These are phyloP conservation scores for Nothobranchius kuhntae DNA, from an alignment of 2,113 vertebrate species.

Conservation along the genomic window DNA sequence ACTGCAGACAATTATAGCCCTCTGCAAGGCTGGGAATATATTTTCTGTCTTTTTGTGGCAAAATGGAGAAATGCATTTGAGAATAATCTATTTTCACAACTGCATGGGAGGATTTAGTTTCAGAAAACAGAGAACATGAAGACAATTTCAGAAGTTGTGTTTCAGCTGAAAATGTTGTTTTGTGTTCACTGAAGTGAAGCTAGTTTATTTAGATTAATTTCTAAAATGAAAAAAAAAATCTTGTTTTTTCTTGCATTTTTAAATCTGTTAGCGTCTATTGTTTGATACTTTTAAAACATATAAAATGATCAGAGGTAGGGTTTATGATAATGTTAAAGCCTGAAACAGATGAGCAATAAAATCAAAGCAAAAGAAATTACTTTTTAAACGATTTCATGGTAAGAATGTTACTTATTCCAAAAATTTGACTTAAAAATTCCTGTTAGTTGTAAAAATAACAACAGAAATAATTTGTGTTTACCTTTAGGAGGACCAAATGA, in stretches of 20 bases:
- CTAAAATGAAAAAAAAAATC: too few species aligned
- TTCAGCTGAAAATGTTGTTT: too few species aligned
- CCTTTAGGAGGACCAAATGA: slow-evolving; percentile 18
- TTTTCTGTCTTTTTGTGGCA: neutral
- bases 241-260: too few species aligned
- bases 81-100: neutral
- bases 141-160: neutral
- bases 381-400: neutral
- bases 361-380: neutral
- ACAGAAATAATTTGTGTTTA: slow-evolving; percentile 33
- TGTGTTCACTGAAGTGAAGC: too few species aligned
- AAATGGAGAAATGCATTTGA: neutral
- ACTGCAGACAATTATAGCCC: slow-evolving; percentile 18
- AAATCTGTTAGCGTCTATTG: too few species aligned
- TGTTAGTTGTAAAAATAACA: neutral
- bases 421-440: neutral
- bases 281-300: neutral
- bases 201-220: too few species aligned
- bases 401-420: neutral
- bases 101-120: neutral
- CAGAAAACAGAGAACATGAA: neutral
- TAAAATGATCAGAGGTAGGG: too few species aligned
- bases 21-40: slow-evolving; percentile 9
- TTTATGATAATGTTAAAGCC: neutral
- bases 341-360: neutral